Conservation (phyloP, 2,113 vertebrate genomes). For the Lepisosteus oculatus region DNA sequence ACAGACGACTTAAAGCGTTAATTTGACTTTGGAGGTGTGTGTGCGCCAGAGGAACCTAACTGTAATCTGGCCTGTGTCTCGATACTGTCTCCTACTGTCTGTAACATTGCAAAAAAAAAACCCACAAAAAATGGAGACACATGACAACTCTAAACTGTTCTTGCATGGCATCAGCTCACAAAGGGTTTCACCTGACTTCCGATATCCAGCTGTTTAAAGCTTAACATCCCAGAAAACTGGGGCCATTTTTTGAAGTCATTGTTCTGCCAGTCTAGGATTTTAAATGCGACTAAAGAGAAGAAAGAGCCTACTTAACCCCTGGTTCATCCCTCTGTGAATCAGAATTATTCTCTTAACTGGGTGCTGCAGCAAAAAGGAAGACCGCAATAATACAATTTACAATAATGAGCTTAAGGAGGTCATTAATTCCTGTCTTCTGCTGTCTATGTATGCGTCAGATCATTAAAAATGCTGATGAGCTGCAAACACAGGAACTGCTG, state of each 20-base stretch:
- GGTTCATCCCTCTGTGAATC: conserved; percentile 16
- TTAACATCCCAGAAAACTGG: conserved; percentile 4
- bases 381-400: conserved; percentile 19
- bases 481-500: not conserved
- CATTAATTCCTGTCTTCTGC: conserved; percentile 42
- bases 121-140: too few species aligned
- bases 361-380: not conserved
- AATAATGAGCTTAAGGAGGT: conserved; percentile 46
- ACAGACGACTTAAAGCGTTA: too few species aligned
- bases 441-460: conserved; percentile 18
- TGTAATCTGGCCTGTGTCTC: too few species aligned
- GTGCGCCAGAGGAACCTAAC: too few species aligned
- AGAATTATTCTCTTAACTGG: not conserved
- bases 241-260: conserved; percentile 31
- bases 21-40: too few species aligned
- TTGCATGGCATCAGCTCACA: not conserved
- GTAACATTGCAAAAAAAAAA: too few species aligned
- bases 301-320: conserved; percentile 23
- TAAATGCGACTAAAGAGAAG: conserved; percentile 24
- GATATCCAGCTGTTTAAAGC: too few species aligned
- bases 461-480: conserved; percentile 1
- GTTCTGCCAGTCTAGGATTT: conserved; percentile 31
- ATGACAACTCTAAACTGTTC: too few species aligned
- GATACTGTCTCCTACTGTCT: too few species aligned
- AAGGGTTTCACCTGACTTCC: too few species aligned